Evolutionary conservation across 2,797 vertebrate species (phyloP), one percentile per base, ranked within the genome.

Genomic region (Hoplostethus mediterraneus): DNA sequence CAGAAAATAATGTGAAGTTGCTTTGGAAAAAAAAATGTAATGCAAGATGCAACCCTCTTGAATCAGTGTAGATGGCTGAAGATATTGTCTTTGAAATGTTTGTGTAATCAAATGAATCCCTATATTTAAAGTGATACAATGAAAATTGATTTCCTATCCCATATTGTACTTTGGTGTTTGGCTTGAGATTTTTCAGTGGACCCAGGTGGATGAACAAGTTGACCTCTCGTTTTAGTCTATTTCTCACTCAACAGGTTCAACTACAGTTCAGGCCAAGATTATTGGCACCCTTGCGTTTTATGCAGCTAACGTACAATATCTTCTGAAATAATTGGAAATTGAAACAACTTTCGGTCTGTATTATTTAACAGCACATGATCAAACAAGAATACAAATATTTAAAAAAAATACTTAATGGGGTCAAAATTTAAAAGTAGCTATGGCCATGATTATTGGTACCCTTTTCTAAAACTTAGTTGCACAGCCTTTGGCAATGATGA

Each of bases 1-100:
- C 90, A 91, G 64, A 83, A 83, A 90, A 91, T 76, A 93, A 93
- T 93, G 91, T 94, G 90, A 94, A 93, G 80, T 89, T 89, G 84
- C 82, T 88, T 88, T 90, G 82, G 65, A 77, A 65, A 80, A 84
- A 82, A 42, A 51, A 63, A 54, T 83, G 72, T 78, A 76, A 80
- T 86, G 77, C 87, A 87, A 88, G 74, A 80, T 80, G 75, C 77
- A 82, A 71, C 87, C 87, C 76, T 77, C 79, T 72, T 80, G 64
- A 88, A 83, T 90, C 71, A 77, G 72, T 90, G 74, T 92, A 86
- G 73, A 73, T 87, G 89, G 85, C 90, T 90, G 62, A 90, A 80
- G 57, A 85, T 90, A 86, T 90, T 88, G 84, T 91, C 84, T 89
- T 90, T 90, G 69, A 92, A 84, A 85, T 89, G 73, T 92, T 87